A percentile compares a stretch with the other conserved stretches of the same genome.
These are phyloP conservation scores for Hippocampus barbouri DNA, from an alignment of 2,113 vertebrate genomes.

Conservation along the genomic window DNA sequence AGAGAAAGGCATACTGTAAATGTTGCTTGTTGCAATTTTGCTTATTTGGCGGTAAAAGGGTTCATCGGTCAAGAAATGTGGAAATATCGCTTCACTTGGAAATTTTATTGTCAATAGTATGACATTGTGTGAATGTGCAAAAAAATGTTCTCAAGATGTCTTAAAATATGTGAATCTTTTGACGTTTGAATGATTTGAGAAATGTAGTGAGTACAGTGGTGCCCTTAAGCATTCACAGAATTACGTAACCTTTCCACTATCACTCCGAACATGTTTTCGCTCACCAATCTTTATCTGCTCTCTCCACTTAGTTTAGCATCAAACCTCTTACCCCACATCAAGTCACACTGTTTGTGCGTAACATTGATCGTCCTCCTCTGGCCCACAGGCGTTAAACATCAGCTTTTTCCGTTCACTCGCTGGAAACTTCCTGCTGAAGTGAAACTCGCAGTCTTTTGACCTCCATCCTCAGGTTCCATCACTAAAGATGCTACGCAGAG, in stretches of 20 bases:
- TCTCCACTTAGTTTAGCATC: slow-evolving; percentile 1
- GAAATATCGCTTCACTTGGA: too few relatives aligned
- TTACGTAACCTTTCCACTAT: slow-evolving; percentile 32
- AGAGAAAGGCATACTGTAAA: too few relatives aligned
- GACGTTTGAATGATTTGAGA: not conserved
- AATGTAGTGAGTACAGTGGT: not conserved
- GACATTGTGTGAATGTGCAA: too few relatives aligned
- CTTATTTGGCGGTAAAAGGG: too few relatives aligned
- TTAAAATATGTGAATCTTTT: too few relatives aligned
- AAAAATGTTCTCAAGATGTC: too few relatives aligned
- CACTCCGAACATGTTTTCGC: slow-evolving; percentile 16
- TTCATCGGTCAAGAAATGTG: too few relatives aligned
- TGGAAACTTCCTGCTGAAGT: slow-evolving; percentile 20
- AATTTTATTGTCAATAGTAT: too few relatives aligned
- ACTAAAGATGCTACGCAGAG: slow-evolving; percentile 10
- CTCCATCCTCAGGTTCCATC: slow-evolving; percentile 16
- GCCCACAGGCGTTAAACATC: slow-evolving; percentile 6
- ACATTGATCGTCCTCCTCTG: slow-evolving; percentile 21
- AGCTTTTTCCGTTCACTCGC: slow-evolving; percentile 33
- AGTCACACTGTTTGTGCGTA: slow-evolving; percentile 5
- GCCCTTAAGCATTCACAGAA: slow-evolving; percentile 7
- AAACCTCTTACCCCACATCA: slow-evolving; percentile 19
- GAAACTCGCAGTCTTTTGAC: slow-evolving; percentile 20
- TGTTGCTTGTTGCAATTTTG: too few relatives aligned
- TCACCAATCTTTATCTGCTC: not conserved